Evolutionary conservation across 2,888 invertebrate species (phyloP).

Genomic region (Agriopis aurantiaria): DNA sequence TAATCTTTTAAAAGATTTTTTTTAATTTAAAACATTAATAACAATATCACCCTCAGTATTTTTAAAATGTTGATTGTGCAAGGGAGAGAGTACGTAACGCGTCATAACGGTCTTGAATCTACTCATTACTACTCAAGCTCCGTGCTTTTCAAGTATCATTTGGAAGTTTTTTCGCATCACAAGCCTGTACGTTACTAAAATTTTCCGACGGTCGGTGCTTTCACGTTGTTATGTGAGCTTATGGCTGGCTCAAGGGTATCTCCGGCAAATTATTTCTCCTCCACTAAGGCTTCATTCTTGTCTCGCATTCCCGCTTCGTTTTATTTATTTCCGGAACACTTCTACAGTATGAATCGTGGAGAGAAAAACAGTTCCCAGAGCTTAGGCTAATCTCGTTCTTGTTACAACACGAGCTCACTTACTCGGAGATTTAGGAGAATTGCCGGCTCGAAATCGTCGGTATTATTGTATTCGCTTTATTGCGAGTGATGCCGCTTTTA

Average conservation of each 20-base stretch:
- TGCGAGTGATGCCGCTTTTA: slow-evolving; percentile 39
- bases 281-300: slow-evolving; percentile 56
- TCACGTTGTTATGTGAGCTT: slow-evolving; percentile 48
- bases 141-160: slow-evolving; percentile 3
- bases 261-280: slow-evolving; percentile 55
- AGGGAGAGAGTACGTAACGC: too few species aligned
- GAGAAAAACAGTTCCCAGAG: slow-evolving; percentile 70
- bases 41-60: too few species aligned
- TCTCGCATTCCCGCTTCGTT: slow-evolving; percentile 56
- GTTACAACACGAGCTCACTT: slow-evolving; percentile 67
- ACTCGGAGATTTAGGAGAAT: slow-evolving; percentile 67
- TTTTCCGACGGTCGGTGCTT: slow-evolving; percentile 46
- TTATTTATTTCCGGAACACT: slow-evolving; percentile 67
- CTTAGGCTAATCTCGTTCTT: slow-evolving; percentile 69
- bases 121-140: neutral
- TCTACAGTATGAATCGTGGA: slow-evolving; percentile 63
- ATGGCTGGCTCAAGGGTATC: slow-evolving; percentile 50
- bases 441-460: slow-evolving; percentile 56
- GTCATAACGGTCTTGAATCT: neutral
- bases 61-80: too few species aligned
- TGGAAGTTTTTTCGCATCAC: slow-evolving; percentile 45
- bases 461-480: slow-evolving; percentile 46
- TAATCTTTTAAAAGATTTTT: too few species aligned
- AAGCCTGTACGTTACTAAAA: slow-evolving; percentile 46
- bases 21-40: too few species aligned